These are phyloP conservation scores for Pristionchus entomophagus DNA, from an alignment of 2,888 invertebrate genomes.

Conservation along the genomic window DNA sequence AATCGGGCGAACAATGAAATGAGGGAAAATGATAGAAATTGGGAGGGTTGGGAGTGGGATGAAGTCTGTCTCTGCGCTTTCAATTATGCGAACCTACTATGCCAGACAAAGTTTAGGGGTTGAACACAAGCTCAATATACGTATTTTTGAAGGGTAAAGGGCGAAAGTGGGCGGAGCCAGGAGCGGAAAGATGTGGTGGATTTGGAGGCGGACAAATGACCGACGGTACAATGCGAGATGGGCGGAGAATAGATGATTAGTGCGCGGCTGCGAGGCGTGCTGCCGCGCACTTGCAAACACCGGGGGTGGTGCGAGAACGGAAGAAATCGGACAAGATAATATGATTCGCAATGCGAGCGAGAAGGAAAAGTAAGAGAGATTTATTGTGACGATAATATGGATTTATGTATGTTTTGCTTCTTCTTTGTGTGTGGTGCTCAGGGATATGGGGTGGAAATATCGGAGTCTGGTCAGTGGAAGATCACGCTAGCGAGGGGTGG, in stretches of 20 bases:
- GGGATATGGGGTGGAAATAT: slow-evolving; percentile 16
- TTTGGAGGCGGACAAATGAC: not conserved
- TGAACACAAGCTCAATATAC: not conserved
- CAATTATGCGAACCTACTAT: not conserved
- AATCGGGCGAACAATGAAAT: not conserved
- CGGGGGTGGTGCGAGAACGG: slow-evolving; percentile 13
- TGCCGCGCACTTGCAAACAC: not conserved
- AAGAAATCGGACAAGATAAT: not conserved
- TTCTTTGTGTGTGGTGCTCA: not conserved
- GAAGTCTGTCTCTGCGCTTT: not conserved
- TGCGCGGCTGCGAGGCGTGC: not conserved
- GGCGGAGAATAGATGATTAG: not conserved
- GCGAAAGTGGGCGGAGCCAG: slow-evolving; percentile 4
- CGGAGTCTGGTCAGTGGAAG: slow-evolving; percentile 2
- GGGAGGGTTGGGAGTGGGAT: not conserved
- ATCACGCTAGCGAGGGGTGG: slow-evolving; percentile 30
- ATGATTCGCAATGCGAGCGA: no score
- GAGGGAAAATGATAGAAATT: not conserved
- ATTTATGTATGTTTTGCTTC: no score
- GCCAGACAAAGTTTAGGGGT: not conserved
- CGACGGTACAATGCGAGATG: slow-evolving; percentile 28
- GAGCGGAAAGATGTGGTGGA: slow-evolving; percentile 5
- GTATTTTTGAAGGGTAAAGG: not conserved
- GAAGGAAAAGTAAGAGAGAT: no score
- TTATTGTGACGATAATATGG: no score